Evolutionary conservation across 2,113 vertebrate genomes (phyloP).

Genomic region (Odocoileus virginianus): DNA sequence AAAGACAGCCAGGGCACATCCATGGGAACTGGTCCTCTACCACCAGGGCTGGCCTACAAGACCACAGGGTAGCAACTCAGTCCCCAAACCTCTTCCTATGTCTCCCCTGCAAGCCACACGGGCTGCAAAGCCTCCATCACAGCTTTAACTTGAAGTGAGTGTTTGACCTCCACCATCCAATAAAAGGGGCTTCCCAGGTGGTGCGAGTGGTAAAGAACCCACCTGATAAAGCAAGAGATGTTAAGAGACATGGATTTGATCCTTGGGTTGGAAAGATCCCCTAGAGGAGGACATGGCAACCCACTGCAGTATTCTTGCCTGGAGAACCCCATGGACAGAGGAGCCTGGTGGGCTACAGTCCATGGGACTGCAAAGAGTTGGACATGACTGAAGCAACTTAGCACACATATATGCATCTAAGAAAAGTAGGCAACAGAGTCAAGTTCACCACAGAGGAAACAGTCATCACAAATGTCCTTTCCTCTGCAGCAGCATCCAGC

Average conservation of each 20-base stretch:
- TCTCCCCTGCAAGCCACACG: background rate
- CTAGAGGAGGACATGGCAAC: background rate
- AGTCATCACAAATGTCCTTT: background rate
- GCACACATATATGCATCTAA: background rate
- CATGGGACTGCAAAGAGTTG: background rate
- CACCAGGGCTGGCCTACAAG: background rate
- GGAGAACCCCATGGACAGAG: background rate
- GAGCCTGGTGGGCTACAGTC: background rate
- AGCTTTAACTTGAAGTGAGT: background rate
- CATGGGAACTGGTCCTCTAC: conserved; percentile 58
- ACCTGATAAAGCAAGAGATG: background rate
- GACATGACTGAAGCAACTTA: background rate
- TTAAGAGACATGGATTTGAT: background rate
- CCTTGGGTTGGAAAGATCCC: background rate
- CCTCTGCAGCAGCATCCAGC: background rate
- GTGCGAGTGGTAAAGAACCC: background rate
- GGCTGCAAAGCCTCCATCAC: background rate
- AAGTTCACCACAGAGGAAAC: background rate
- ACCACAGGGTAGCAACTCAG: background rate
- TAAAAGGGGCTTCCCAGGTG: background rate
- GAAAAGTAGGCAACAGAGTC: background rate
- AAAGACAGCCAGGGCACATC: conserved; percentile 39
- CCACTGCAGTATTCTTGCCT: background rate
- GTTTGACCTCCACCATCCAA: background rate
- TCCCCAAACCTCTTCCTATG: background rate